These are phyloP conservation scores for Quiscalus mexicanus DNA, from an alignment of 2,113 vertebrate genomes.

Conservation along the genomic window DNA sequence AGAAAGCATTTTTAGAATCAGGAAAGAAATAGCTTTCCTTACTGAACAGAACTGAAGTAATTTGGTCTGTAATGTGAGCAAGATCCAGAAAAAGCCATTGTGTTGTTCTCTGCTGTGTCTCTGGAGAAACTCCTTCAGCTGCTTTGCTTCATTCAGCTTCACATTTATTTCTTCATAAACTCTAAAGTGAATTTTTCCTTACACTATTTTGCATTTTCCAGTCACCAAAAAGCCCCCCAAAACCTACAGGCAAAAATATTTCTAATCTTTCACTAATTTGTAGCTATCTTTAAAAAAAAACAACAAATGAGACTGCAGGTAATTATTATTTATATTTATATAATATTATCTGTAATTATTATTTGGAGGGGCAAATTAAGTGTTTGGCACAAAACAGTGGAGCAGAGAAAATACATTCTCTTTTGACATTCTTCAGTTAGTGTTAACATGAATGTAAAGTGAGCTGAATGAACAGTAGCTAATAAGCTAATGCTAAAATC, in stretches of 20 bases:
- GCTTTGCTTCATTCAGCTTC: not conserved
- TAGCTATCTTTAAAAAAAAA: not conserved
- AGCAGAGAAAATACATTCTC: not conserved
- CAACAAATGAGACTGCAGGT: not conserved
- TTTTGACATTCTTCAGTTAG: not conserved
- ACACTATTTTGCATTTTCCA: not conserved
- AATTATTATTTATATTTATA: not conserved
- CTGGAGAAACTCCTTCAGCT: not conserved
- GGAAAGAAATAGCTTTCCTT: not conserved
- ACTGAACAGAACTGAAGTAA: not conserved
- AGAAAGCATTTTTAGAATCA: not conserved
- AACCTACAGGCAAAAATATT: not conserved
- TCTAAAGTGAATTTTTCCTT: not conserved
- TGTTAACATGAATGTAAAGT: not conserved
- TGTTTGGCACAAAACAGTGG: not conserved
- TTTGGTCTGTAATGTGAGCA: fast-evolving
- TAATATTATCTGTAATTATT: not conserved
- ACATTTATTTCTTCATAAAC: not conserved
- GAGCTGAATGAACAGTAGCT: not conserved
- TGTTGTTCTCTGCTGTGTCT: not conserved
- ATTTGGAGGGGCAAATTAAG: not conserved
- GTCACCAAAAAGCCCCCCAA: fast-evolving
- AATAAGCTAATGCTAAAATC: not conserved
- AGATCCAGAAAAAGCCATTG: not conserved
- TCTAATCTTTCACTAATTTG: not conserved